Percentiles rank a stretch among this genome's conserved stretches.
Evolutionary conservation across 2,888 invertebrate genomes (phyloP).

Genomic region (Noctua janthina): DNA sequence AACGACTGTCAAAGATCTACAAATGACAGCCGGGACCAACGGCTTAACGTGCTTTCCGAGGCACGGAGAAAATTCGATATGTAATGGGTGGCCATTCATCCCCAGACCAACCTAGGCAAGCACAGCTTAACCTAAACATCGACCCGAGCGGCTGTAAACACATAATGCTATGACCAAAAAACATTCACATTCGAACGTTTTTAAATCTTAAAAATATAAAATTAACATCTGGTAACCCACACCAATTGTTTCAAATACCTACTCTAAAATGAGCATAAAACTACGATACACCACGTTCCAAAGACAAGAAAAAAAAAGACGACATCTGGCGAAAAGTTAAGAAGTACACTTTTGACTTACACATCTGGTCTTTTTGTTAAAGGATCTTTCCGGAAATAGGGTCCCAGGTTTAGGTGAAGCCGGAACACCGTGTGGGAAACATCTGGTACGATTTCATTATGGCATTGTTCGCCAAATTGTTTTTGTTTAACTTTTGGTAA

Average conservation of each 20-base stretch:
- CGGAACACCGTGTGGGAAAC: conserved; percentile 42
- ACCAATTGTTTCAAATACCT: conserved; percentile 38
- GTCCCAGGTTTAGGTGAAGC: conserved; percentile 23
- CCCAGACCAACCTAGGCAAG: too few relatives aligned
- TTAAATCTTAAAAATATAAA: neutral
- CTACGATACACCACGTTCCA: neutral
- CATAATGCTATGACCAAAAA: too few relatives aligned
- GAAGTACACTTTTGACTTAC: conserved; percentile 1
- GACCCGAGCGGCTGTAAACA: too few relatives aligned
- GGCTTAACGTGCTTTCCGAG: too few relatives aligned
- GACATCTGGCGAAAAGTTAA: conserved; percentile 45
- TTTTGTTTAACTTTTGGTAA: conserved; percentile 36
- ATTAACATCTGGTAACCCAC: conserved; percentile 26
- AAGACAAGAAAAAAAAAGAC: conserved; percentile 9
- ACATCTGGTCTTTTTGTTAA: conserved; percentile 56
- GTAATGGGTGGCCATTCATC: too few relatives aligned
- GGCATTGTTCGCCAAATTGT: conserved; percentile 56
- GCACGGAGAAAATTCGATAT: too few relatives aligned
- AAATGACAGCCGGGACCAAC: too few relatives aligned
- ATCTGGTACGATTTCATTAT: conserved; percentile 40
- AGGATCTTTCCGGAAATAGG: conserved; percentile 50
- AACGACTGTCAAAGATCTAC: too few relatives aligned
- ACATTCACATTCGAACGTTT: neutral
- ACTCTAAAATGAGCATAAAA: neutral
- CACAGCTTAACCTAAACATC: too few relatives aligned